Base-by-base conservation (phyloP, 2,888 invertebrate genomes). In the Colostygia pectinataria region DNA sequence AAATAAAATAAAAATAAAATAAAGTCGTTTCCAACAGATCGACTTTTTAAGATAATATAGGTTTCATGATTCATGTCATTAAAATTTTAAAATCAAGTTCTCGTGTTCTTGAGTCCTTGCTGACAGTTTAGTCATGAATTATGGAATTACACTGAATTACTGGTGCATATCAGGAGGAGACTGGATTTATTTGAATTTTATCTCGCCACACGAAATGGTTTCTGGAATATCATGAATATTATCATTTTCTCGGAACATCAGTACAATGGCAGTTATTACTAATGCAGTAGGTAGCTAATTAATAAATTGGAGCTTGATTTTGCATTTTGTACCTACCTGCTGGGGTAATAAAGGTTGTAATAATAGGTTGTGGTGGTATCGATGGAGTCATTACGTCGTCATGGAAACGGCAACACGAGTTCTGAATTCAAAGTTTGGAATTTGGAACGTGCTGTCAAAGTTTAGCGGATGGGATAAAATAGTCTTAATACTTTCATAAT, bases 371-470 rank as follows among this genome's bases (percentile, higher is more conserved):
- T 14, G 39, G 33, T 38, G 34, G 28, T 45, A 29, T 48, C 31
- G 43, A 57, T 57, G 50, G 45, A 59, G 57, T 55, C 54, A 46
- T 59, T 48, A 63, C 47, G 71, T 75, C 36, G 70, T 64, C 71
- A 71, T 75, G 65, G 65, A 60, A 65, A 74, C 73, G 62, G 65
- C 65, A 71, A 65, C 64, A 71, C 73, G 71, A 69, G 64, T 65
- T 65, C 63, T 62, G 72, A 74, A 75, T 74, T 72, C 59, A 61
- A 64, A 74, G 61, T 68, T 69, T 55, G 63, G 61, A 67, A 65
- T 67, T 68, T 50, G 56, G 66, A 67, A 74, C 75, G 72, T 72
- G 72, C 63, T 68, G 56, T 54, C 54, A 53, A 59, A 58, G 34
- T 56, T 53, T 25, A 24, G 20, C 12, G 31, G 10, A 1, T 9